Evolutionary conservation across 2,888 invertebrate genomes (phyloP).

Genomic region (Habrosyne pyritoides): DNA sequence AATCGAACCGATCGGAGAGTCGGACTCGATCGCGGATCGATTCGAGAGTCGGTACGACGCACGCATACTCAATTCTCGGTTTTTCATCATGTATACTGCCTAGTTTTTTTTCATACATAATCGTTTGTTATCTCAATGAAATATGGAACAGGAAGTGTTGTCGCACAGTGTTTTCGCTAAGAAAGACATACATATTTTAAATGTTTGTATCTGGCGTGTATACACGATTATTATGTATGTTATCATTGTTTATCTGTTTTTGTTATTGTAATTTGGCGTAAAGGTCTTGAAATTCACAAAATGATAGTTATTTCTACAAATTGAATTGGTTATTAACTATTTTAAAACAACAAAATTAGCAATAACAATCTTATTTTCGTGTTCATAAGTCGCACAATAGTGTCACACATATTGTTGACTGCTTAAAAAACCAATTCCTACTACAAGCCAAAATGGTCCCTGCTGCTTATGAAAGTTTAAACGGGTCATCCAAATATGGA

Average conservation of each 20-base stretch:
- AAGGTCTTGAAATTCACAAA: background rate
- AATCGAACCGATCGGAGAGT: conserved; percentile 54
- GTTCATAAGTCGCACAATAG: no score
- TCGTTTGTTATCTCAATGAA: background rate
- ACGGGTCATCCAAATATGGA: background rate
- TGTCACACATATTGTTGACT: no score
- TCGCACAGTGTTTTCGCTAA: background rate
- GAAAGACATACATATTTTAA: background rate
- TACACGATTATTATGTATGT: no score
- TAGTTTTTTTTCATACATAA: background rate
- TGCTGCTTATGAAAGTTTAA: background rate
- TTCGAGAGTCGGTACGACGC: conserved; percentile 53
- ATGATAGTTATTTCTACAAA: background rate
- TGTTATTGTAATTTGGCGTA: background rate
- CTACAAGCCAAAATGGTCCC: no score
- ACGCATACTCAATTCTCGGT: conserved; percentile 83
- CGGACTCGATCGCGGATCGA: conserved; percentile 54
- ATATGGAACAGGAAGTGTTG: background rate
- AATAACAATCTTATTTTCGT: background rate
- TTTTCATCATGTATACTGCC: conserved; percentile 77
- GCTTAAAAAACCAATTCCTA: no score
- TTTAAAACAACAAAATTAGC: background rate
- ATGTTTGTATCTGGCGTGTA: no score
- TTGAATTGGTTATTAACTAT: background rate
- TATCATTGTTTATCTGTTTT: background rate